These are phyloP conservation scores for Lycia hirtaria DNA, from an alignment of 2,888 invertebrate genomes.

Conservation along the genomic window DNA sequence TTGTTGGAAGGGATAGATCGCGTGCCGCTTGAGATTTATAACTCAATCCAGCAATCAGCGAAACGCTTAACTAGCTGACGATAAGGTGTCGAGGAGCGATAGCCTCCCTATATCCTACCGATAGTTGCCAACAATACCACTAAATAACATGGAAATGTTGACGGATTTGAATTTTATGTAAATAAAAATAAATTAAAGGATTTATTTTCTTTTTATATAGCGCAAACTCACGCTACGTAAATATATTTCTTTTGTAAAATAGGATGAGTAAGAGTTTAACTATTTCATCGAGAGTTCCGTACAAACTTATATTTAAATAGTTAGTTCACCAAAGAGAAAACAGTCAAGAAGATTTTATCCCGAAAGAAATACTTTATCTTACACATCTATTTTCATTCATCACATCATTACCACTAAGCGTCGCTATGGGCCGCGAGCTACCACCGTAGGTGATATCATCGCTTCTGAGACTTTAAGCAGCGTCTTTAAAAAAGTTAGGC, in stretches of 20 bases:
- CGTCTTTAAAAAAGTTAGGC: no score
- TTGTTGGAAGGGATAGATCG: constrained; percentile 66
- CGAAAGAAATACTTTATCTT: no score
- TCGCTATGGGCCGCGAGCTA: no score
- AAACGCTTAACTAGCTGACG: constrained; percentile 82
- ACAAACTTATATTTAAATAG: no score
- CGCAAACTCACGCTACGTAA: background rate
- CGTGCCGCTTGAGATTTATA: constrained; percentile 80
- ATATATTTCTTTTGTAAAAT: background rate
- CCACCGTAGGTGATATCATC: no score
- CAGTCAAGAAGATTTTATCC: no score
- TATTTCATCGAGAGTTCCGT: no score
- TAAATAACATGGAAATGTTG: constrained; percentile 15
- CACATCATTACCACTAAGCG: no score
- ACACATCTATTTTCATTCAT: no score
- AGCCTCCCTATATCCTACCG: constrained; percentile 62
- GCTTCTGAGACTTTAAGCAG: no score
- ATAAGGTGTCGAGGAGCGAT: constrained; percentile 79
- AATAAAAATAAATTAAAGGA: background rate
- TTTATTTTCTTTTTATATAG: constrained; percentile 4
- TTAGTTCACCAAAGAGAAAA: no score
- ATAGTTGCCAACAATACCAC: constrained; percentile 43
- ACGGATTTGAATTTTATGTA: constrained; percentile 8
- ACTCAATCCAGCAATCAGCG: constrained; percentile 82
- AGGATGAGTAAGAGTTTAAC: background rate